A percentile compares a stretch with the other conserved stretches of the same genome.
These are phyloP conservation scores for Toxostoma redivivum DNA, from an alignment of 2,113 vertebrate genomes.

Conservation along the genomic window DNA sequence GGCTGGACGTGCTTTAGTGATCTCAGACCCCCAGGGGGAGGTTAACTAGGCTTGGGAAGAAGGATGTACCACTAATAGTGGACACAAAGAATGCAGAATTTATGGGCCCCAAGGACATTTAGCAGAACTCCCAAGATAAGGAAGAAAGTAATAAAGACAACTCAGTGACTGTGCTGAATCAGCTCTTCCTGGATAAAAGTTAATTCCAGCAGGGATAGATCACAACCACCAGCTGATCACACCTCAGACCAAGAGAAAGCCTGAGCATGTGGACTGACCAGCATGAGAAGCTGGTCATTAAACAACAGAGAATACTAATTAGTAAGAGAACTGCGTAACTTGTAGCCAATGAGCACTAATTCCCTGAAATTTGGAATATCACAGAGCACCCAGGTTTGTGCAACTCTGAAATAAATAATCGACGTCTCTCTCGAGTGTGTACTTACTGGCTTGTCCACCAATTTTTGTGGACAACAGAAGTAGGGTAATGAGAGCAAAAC, in stretches of 20 bases:
- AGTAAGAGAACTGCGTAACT: not conserved
- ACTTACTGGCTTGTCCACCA: not conserved
- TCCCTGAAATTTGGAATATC: no score
- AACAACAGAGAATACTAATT: not conserved
- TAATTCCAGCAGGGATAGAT: not conserved
- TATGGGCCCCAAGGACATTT: not conserved
- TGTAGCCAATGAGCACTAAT: not conserved
- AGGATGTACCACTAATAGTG: not conserved
- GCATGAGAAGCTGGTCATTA: not conserved
- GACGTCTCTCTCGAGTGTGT: not conserved
- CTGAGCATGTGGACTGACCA: not conserved
- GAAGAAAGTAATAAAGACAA: not conserved
- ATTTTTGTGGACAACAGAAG: no score
- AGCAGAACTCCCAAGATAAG: not conserved
- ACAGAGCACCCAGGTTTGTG: not conserved
- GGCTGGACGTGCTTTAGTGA: not conserved
- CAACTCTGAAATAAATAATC: not conserved
- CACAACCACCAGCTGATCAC: not conserved
- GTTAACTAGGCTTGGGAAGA: not conserved
- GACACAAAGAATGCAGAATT: not conserved
- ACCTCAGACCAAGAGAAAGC: not conserved
- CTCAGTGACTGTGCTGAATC: not conserved
- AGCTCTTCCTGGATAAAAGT: not conserved
- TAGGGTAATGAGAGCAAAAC: rapidly evolving
- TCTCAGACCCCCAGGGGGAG: not conserved